Percentiles rank a stretch among this genome's conserved stretches.
These are phyloP conservation scores for Platycheirus albimanus DNA, from an alignment of 2,888 invertebrate species.

Conservation along the genomic window DNA sequence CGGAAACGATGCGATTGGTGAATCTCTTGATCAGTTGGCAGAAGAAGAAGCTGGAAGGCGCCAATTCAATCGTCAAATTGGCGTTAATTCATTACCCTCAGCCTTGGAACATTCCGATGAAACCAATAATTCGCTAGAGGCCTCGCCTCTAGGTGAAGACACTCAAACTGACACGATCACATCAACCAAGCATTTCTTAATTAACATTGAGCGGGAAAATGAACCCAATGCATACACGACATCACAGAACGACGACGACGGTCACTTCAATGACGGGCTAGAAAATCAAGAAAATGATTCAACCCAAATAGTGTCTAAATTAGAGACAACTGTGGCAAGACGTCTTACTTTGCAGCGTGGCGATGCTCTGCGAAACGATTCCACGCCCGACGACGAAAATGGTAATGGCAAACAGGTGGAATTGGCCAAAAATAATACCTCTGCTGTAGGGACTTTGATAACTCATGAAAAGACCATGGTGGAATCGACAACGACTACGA, in stretches of 20 bases:
- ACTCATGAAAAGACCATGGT: constrained; percentile 46
- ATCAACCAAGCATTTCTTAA: constrained; percentile 36
- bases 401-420: constrained; percentile 62
- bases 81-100: constrained; percentile 62
- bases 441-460: constrained; percentile 2
- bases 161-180: constrained; percentile 36
- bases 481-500: constrained; percentile 31
- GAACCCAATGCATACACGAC: constrained; percentile 39
- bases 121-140: constrained; percentile 18
- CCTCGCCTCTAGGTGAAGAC: constrained; percentile 33
- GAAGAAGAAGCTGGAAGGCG: constrained; percentile 78
- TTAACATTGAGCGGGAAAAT: constrained; percentile 44
- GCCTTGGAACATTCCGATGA: constrained; percentile 51
- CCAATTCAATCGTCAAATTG: constrained; percentile 75
- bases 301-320: constrained; percentile 53
- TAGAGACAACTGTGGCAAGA: constrained; percentile 79
- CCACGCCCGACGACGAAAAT: constrained; percentile 80
- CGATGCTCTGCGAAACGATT: constrained; percentile 81
- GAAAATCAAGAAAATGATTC: constrained; percentile 33
- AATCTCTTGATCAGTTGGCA: constrained; percentile 80
- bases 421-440: constrained; percentile 59
- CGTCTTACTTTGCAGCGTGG: constrained; percentile 81
- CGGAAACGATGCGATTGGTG: constrained; percentile 81
- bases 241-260: constrained; percentile 44
- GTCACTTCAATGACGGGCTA: constrained; percentile 47